Conservation (phyloP, 2,888 invertebrate species). For the Cephalotes varians region DNA sequence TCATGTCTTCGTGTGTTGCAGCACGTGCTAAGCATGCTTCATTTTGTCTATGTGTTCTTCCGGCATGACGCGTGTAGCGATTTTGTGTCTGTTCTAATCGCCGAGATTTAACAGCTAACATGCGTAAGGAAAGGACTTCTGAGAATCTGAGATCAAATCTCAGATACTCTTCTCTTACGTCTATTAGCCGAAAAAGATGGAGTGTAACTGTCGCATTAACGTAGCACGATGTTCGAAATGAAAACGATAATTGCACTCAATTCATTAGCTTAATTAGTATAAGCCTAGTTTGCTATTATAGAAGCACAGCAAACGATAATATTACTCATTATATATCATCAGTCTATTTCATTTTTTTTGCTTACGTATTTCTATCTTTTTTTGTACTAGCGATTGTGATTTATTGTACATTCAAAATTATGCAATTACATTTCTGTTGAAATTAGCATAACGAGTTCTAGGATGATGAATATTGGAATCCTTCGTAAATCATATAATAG, state of each 20-base stretch:
- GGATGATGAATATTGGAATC: conserved; percentile 1
- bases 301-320: background rate
- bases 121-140: background rate
- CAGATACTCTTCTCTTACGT: background rate
- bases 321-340: background rate
- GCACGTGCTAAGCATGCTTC: conserved; percentile 72
- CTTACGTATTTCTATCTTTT: conserved; percentile 1
- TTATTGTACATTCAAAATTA: conserved; percentile 9
- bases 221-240: background rate
- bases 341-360: conserved; percentile 5
- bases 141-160: background rate
- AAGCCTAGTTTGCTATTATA: conserved; percentile 33
- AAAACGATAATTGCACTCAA: conserved; percentile 17
- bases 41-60: conserved; percentile 58
- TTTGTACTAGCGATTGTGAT: conserved; percentile 14
- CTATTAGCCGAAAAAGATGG: background rate
- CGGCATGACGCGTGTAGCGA: conserved; percentile 57
- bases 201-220: background rate
- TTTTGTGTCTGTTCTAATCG: conserved; percentile 44
- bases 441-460: background rate
- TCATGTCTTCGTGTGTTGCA: conserved; percentile 59
- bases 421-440: conserved; percentile 1
- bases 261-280: conserved; percentile 39
- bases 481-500: background rate
- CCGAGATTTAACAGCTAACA: conserved; percentile 27